phyloP scores from a whole-genome alignment of 2,888 invertebrate species.

The Bombyx huttoni region DNA sequence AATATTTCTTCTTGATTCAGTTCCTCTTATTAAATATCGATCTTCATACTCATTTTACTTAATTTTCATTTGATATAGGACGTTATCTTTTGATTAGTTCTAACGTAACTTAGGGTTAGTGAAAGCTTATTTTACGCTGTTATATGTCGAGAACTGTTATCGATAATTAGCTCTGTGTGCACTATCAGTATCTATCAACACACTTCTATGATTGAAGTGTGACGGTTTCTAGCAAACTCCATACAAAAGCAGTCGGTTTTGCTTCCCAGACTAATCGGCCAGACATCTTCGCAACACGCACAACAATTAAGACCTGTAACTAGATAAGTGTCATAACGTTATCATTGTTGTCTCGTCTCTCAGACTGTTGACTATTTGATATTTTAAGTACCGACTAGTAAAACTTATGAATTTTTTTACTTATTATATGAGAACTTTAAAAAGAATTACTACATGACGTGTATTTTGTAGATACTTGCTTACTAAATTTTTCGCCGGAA shows the following conservation, averaged over 20 bases:
- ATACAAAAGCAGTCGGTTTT: neutral
- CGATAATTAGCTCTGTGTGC: neutral
- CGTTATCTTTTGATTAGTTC: no score
- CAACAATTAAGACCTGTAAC: conserved; percentile 17
- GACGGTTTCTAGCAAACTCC: neutral
- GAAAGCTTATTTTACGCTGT: neutral
- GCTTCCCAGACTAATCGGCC: conserved; percentile 5
- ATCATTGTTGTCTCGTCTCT: conserved; percentile 18
- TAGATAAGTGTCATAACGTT: conserved; percentile 19
- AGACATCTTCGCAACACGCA: conserved; percentile 7
- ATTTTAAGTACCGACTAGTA: neutral
- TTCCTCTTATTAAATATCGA: no score
- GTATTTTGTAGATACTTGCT: no score
- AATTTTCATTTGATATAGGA: no score
- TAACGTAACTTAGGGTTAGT: no score
- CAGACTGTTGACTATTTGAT: neutral
- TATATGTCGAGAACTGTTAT: neutral
- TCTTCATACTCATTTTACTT: no score
- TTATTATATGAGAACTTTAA: no score
- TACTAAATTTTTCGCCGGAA: no score
- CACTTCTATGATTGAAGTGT: neutral
- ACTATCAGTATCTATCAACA: neutral
- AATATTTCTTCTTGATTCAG: neutral
- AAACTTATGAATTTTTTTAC: no score
- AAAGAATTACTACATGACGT: no score